Conservation (phyloP, 2,888 invertebrate genomes). For the Eupithecia subumbrata region DNA sequence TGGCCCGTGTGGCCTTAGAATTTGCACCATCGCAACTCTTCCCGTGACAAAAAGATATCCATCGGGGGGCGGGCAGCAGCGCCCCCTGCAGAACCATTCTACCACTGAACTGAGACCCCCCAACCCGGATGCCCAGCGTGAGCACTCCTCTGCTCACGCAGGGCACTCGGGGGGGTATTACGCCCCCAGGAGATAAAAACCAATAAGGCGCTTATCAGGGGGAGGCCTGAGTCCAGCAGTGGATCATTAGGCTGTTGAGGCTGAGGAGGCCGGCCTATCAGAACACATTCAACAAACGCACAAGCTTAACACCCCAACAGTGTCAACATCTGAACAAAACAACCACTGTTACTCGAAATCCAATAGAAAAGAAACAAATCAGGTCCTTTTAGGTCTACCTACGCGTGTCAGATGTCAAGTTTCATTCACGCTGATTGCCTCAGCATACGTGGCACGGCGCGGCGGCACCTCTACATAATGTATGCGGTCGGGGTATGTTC, state of each 20-base stretch:
- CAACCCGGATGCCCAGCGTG: too few species aligned
- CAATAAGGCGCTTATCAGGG: too few species aligned
- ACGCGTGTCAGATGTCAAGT: conserved; percentile 76
- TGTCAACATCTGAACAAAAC: not conserved
- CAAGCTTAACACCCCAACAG: not conserved
- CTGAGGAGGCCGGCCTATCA: not conserved
- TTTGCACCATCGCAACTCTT: too few species aligned
- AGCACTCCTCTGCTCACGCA: too few species aligned
- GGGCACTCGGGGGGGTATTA: too few species aligned
- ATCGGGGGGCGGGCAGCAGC: too few species aligned
- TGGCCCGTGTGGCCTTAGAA: not conserved
- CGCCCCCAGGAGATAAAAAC: too few species aligned
- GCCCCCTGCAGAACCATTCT: too few species aligned
- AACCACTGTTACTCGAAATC: conserved; percentile 1
- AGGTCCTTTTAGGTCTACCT: conserved; percentile 58
- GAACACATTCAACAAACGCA: not conserved
- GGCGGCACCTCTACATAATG: conserved; percentile 64
- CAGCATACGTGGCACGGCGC: conserved; percentile 65
- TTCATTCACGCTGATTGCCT: conserved; percentile 75
- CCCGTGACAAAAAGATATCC: too few species aligned
- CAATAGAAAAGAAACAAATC: conserved; percentile 56
- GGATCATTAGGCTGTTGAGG: too few species aligned
- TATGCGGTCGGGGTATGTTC: conserved; percentile 47
- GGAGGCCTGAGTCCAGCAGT: too few species aligned
- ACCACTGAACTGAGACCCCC: too few species aligned